Conservation (phyloP, 1,140 invertebrate species). For the Heliothis subflexa region DNA sequence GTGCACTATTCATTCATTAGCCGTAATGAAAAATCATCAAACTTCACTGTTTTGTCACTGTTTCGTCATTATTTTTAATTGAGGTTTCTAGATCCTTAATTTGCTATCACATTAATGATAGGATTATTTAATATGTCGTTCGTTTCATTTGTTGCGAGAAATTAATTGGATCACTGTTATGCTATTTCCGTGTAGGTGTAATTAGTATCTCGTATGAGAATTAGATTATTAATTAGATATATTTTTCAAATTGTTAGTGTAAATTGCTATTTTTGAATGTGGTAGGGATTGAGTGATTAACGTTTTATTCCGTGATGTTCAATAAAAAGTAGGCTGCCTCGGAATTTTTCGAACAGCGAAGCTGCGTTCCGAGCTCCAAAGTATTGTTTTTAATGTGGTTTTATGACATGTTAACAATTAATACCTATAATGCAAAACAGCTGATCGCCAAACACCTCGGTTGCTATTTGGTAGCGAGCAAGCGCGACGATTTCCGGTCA, state of each 20-base stretch:
- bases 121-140: constrained; percentile 7
- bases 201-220: constrained; percentile 2
- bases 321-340: no score
- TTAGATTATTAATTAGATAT: constrained; percentile 18
- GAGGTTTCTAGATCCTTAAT: constrained; percentile 63
- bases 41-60: constrained; percentile 47
- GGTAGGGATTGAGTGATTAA: neutral
- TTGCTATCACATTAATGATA: constrained; percentile 23
- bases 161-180: constrained; percentile 27
- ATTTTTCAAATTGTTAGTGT: neutral
- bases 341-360: no score
- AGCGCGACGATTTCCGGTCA: constrained; percentile 58
- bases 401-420: neutral
- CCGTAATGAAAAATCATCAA: constrained; percentile 57
- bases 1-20: constrained; percentile 76
- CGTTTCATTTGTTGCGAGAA: neutral
- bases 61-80: constrained; percentile 53
- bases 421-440: constrained; percentile 54
- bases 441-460: constrained; percentile 59
- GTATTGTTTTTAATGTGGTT: neutral
- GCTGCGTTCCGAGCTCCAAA: no score
- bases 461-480: constrained; percentile 59
- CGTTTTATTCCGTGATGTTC: no score
- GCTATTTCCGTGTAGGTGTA: constrained; percentile 22
- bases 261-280: neutral